These are phyloP conservation scores for Meriones unguiculatus DNA, from an alignment of 2,113 vertebrate genomes.

Conservation along the genomic window DNA sequence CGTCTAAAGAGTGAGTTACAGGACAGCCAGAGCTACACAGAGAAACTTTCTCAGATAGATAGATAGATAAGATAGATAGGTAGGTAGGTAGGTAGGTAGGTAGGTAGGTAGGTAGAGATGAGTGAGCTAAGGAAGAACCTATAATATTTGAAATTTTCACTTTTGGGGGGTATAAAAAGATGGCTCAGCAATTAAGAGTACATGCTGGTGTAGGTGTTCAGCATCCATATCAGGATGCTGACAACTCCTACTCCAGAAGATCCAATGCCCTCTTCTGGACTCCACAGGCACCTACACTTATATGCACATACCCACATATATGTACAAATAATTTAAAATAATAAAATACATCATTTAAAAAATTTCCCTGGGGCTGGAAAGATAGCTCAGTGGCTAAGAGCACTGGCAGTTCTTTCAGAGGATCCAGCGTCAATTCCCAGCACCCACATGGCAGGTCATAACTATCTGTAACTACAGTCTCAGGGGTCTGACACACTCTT, in stretches of 20 bases:
- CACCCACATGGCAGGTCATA: not conserved
- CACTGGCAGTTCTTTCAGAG: not conserved
- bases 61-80: no score
- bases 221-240: not conserved
- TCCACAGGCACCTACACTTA: not conserved
- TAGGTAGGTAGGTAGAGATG: no score
- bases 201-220: not conserved
- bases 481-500: not conserved
- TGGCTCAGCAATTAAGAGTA: not conserved
- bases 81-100: no score
- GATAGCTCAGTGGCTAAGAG: not conserved
- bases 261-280: not conserved
- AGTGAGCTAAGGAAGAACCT: not conserved
- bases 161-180: not conserved
- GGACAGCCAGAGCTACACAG: no score
- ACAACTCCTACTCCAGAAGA: not conserved
- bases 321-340: not conserved
- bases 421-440: not conserved
- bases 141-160: not conserved
- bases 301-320: not conserved
- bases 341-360: not conserved
- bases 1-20: no score
- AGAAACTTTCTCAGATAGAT: no score
- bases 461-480: not conserved
- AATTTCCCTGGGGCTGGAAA: not conserved